Percentiles rank a stretch among this genome's conserved stretches.
Evolutionary conservation across 2,888 invertebrate species (phyloP).

Genomic region (Nebria brevicollis): DNA sequence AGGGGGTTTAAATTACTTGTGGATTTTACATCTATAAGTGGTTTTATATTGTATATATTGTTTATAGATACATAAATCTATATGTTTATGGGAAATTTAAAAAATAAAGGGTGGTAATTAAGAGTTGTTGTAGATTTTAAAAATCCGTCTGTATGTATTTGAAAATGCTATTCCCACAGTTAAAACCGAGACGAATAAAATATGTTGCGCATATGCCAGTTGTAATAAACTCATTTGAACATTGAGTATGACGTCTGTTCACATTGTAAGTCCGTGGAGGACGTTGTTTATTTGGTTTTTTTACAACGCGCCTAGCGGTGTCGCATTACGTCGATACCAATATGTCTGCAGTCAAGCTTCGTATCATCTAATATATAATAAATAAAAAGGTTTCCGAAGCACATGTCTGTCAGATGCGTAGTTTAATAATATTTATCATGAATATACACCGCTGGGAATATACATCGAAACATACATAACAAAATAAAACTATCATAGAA

Average conservation of each 20-base stretch:
- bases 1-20: too few relatives aligned
- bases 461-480: background rate
- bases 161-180: background rate
- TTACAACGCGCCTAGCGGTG: slow-evolving; percentile 23
- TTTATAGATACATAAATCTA: too few relatives aligned
- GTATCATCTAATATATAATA: slow-evolving; percentile 3
- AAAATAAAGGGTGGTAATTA: too few relatives aligned
- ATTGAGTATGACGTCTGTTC: background rate
- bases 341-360: slow-evolving; percentile 26
- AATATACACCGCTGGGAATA: slow-evolving; percentile 26
- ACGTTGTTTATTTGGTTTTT: slow-evolving; percentile 30
- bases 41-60: too few relatives aligned
- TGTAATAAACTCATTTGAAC: background rate
- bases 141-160: too few relatives aligned
- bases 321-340: slow-evolving; percentile 42
- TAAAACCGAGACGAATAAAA: background rate
- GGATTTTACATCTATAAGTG: too few relatives aligned
- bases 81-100: too few relatives aligned
- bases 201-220: background rate
- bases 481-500: too few relatives aligned
- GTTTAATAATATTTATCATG: slow-evolving; percentile 24
- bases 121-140: too few relatives aligned
- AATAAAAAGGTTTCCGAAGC: slow-evolving; percentile 17
- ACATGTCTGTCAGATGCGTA: slow-evolving; percentile 30
- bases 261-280: background rate